Evolutionary conservation across 2,797 vertebrate species (phyloP), one percentile per base, ranked within the genome.

Genomic region (Micrastur ruficollis): DNA sequence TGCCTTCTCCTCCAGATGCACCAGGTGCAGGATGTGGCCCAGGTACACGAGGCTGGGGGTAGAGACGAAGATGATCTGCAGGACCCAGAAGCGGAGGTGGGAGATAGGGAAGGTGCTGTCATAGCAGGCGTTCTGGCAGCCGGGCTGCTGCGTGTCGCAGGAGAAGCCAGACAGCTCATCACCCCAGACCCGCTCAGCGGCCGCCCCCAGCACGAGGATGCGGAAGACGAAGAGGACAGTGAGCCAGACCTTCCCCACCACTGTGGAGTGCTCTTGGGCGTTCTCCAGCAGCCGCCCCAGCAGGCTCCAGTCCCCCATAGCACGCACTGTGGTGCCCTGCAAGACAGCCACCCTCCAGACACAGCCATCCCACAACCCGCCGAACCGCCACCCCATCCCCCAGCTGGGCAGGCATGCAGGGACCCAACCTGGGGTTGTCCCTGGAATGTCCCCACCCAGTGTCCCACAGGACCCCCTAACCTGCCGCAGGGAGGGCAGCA

Each of bases 11-110:
- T 99, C 98, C 97, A 98, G 98, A 12, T 98, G 98, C 53, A 99
- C 98, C 92, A 99, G 98, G 86, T 99, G 99, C 53, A 99, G 98
- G 94, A 99, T 98, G 97, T 99, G 99, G 56, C 99, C 99, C 96
- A 99, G 96, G 93, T 99, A 99, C 84, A 99, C 98, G 8, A 99
- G 98, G 8, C 99, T 99, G 21, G 99, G 99, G 0, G 99, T 98
- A 53, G 99, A 99, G 89, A 99, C 97, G 0, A 99, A 99, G 95
- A 99, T 99, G 98, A 99, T 99, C 97, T 99, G 99, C 98, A 99
- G 98, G 88, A 99, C 99, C 99, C 99, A 99, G 98, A 99, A 99
- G 91, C 98, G 98, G 65, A 99, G 99, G 97, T 99, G 99, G 50
- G 99, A 99, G 93, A 99, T 99, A 52, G 99, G 99, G 97, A 99